Base-by-base conservation (phyloP, 2,888 invertebrate genomes). In the Calameuta filiformis region DNA sequence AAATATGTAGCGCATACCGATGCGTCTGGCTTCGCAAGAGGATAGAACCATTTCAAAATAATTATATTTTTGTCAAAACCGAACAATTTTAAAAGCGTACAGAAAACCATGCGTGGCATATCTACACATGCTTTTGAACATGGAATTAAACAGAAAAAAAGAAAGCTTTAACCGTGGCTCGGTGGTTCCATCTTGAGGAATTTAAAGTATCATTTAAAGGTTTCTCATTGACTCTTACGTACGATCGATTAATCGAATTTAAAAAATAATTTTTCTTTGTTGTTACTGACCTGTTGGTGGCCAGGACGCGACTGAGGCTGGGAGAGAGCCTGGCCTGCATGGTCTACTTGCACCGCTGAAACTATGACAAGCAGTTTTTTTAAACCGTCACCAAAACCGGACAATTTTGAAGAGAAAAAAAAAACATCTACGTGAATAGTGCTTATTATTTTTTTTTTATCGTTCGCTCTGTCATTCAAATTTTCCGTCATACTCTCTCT, bases 321-420 rank as follows among this genome's bases (percentile, higher is more conserved):
- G 88, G 90, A 89, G 88, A 89, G 90, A 90, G 90, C 89, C 90
- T 90, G 90, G 90, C 90, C 90, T 90, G 90, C 90, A 88, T 90
- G 90, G 89, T 90, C 90, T 90, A 90, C 90, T 90, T 90, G 90
- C 90, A 90, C 90, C 89, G 88, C 90, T 90, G 90, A 90, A 90
- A 90, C 88, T 90, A 89, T 90, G 87, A 90, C 88, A 90, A 90
- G 89, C 85, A 89, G 87, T 90, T 88, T 88, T 86, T 90, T 90
- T 89, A 90, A 88, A 87, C 86, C 85, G 89, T 87, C 86, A 40
- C 40, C 85, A 80, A 83, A 23, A 75, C 74, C 34, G 35, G 33
- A 40, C 30, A 68, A 69, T 73, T 76, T 75, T 73, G 76, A 78
- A 74, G 35, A 79, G 77, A 75, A 80, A 79, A 83, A 75, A 81